These are phyloP conservation scores for Dolichopus griseipennis DNA, from an alignment of 2,888 invertebrate genomes.

Conservation along the genomic window DNA sequence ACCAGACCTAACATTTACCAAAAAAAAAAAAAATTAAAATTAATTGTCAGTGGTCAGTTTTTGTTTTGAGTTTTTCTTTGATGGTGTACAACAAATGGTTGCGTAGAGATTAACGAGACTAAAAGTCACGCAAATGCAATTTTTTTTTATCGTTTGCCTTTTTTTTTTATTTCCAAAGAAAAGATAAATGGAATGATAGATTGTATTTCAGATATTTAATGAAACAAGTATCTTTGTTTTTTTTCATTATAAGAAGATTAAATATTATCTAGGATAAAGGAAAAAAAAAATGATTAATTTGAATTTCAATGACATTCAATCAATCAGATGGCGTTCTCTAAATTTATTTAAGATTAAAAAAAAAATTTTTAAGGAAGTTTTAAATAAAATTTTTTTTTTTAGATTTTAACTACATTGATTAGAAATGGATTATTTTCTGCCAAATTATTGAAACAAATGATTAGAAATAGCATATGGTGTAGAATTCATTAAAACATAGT, in stretches of 20 bases:
- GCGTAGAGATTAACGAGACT: too few relatives aligned
- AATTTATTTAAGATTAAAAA: too few relatives aligned
- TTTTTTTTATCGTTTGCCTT: too few relatives aligned
- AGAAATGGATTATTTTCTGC: too few relatives aligned
- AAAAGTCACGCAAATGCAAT: too few relatives aligned
- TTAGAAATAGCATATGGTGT: not conserved
- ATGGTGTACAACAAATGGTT: too few relatives aligned
- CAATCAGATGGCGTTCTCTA: not conserved
- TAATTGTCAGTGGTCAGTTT: not conserved
- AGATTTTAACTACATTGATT: too few relatives aligned
- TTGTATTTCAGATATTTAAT: not conserved
- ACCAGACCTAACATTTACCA: not conserved
- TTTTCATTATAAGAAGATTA: not conserved
- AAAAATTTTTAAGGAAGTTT: not conserved
- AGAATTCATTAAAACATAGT: not conserved
- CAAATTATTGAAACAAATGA: too few relatives aligned
- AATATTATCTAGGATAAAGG: not conserved
- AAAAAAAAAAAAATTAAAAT: not conserved
- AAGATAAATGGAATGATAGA: not conserved
- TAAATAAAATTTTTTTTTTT: not conserved
- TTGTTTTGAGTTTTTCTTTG: too few relatives aligned
- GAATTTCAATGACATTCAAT: not conserved
- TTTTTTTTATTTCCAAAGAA: too few relatives aligned
- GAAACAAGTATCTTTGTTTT: too few relatives aligned
- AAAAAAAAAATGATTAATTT: not conserved